phyloP scores from a whole-genome alignment of 2,113 vertebrate species.

The Aptenodytes forsteri region DNA sequence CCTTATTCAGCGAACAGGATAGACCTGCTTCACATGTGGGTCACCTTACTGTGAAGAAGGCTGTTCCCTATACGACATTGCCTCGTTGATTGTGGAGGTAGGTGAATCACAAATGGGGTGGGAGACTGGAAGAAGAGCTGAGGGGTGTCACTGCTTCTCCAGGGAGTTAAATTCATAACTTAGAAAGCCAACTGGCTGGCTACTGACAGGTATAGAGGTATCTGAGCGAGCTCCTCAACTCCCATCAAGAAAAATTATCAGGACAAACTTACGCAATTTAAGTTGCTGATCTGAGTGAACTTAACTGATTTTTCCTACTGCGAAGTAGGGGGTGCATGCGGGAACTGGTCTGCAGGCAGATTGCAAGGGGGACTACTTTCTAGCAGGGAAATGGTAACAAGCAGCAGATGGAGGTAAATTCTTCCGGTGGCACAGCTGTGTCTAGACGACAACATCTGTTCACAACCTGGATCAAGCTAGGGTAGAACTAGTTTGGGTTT shows the following conservation, averaged over 20 bases:
- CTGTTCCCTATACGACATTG: not conserved
- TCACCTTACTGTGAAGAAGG: not conserved
- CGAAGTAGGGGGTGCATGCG: not conserved
- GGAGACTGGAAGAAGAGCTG: not conserved
- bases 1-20: slow-evolving; percentile 11
- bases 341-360: not conserved
- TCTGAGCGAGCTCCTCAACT: not conserved
- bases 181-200: not conserved
- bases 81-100: not conserved
- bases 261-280: not conserved
- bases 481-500: not conserved
- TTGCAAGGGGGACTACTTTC: not conserved
- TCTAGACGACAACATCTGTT: not conserved
- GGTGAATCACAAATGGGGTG: not conserved
- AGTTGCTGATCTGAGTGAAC: not conserved
- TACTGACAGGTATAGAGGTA: not conserved
- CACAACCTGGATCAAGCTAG: not conserved
- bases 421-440: not conserved
- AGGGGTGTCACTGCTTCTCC: not conserved
- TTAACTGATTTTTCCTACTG: not conserved
- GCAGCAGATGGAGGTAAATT: not conserved
- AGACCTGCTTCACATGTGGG: slow-evolving; percentile 32
- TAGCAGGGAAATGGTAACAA: not conserved
- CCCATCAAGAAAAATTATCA: not conserved
- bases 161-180: not conserved